phyloP scores from a whole-genome alignment of 2,113 vertebrate genomes.

The Nanger granti region DNA sequence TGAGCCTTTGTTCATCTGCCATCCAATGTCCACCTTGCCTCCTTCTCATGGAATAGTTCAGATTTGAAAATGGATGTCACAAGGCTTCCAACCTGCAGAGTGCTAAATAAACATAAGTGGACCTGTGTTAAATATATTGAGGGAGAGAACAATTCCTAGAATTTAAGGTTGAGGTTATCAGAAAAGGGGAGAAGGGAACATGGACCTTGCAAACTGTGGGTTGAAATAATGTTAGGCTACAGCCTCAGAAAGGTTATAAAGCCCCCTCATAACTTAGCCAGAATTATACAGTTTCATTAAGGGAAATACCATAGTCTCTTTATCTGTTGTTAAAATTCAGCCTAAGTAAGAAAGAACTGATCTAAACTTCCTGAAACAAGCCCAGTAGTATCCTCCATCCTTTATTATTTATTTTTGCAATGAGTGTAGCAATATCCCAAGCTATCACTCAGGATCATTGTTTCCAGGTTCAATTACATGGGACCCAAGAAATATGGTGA shows the following conservation, averaged over 20 bases:
- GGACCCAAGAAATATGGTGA: background rate
- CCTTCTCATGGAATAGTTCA: background rate
- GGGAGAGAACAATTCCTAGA: background rate
- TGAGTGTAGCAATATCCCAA: background rate
- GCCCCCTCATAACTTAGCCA: background rate
- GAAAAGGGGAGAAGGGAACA: background rate
- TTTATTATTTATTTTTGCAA: slow-evolving; percentile 3
- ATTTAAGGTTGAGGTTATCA: background rate
- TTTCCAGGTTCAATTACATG: slow-evolving; percentile 9
- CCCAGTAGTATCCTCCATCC: background rate
- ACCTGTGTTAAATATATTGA: background rate
- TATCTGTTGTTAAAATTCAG: slow-evolving; percentile 30
- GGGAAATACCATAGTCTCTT: background rate
- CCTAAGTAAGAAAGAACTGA: slow-evolving; percentile 9
- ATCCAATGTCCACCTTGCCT: background rate
- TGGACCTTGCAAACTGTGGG: background rate
- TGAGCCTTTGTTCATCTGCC: background rate
- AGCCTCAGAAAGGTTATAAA: background rate
- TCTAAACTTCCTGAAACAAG: slow-evolving; percentile 15
- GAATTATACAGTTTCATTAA: slow-evolving; percentile 11
- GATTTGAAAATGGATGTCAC: background rate
- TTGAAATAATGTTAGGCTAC: background rate
- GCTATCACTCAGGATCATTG: background rate
- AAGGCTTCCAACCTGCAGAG: background rate
- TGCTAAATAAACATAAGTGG: background rate